Conservation (phyloP, 2,888 invertebrate genomes). For the Hoplodrina blanda region DNA sequence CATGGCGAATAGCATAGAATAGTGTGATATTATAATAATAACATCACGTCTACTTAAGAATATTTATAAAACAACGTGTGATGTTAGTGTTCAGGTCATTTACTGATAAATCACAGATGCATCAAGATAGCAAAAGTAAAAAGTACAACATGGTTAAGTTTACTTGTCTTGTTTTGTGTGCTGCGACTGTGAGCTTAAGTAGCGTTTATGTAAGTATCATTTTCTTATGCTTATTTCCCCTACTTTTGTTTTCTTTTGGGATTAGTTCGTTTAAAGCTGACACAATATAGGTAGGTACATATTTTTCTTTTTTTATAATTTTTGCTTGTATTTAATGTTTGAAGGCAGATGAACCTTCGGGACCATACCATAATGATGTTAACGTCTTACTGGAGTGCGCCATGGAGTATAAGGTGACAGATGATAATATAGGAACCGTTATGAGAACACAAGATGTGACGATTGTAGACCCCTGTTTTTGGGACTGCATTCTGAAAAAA, state of each 20-base stretch:
- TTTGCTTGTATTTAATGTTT: not conserved
- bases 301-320: not conserved
- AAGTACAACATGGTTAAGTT: slow-evolving; percentile 1
- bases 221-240: no score
- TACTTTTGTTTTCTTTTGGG: no score
- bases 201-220: slow-evolving; percentile 9
- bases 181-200: not conserved
- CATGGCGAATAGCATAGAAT: not conserved
- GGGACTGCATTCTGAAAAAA: slow-evolving; percentile 3
- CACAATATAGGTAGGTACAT: no score
- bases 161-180: slow-evolving; percentile 7
- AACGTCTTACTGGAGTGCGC: not conserved
- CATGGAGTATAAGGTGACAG: not conserved
- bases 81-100: not conserved
- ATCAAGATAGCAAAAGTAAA: not conserved
- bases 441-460: not conserved
- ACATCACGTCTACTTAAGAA: not conserved
- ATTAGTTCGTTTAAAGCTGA: no score
- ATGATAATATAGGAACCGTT: not conserved
- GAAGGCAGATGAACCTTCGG: not conserved
- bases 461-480: slow-evolving; percentile 2
- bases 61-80: slow-evolving; percentile 5
- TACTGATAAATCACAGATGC: not conserved
- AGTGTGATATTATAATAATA: slow-evolving; percentile 14
- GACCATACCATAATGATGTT: not conserved